Evolutionary conservation across 2,113 vertebrate species (phyloP).

Genomic region (Panthera uncia): DNA sequence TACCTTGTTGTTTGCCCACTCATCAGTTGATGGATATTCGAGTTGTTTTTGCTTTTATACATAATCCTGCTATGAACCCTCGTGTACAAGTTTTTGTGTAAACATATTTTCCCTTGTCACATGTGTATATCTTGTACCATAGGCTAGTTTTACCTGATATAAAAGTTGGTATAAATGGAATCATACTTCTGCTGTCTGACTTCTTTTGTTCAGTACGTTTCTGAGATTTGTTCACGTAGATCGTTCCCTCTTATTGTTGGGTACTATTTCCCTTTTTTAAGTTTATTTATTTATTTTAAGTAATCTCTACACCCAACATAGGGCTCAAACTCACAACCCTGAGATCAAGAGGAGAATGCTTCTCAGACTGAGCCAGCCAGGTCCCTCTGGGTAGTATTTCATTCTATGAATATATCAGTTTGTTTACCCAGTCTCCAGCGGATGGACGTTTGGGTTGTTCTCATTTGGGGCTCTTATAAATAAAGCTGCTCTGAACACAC

Average conservation of each 20-base stretch:
- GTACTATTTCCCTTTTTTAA: neutral
- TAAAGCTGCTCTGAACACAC: neutral
- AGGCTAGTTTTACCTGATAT: neutral
- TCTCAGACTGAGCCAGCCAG: neutral
- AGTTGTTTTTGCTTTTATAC: neutral
- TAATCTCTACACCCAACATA: neutral
- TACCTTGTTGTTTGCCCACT: neutral
- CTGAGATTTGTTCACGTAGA: neutral
- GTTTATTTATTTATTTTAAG: neutral
- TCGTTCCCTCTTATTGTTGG: neutral
- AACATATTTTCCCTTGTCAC: neutral
- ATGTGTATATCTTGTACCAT: neutral
- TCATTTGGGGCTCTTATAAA: neutral
- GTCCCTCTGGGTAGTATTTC: neutral
- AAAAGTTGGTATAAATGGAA: neutral
- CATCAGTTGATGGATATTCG: neutral
- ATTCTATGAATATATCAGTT: neutral
- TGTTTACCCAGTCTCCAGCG: neutral
- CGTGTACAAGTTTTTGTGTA: neutral
- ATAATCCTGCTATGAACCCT: neutral
- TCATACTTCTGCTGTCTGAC: neutral
- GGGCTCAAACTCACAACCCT: neutral
- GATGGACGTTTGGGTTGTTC: neutral
- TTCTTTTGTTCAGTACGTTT: neutral
- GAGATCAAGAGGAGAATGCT: neutral